Conservation (phyloP, 2,113 vertebrate genomes). For the Prinia subflava region DNA sequence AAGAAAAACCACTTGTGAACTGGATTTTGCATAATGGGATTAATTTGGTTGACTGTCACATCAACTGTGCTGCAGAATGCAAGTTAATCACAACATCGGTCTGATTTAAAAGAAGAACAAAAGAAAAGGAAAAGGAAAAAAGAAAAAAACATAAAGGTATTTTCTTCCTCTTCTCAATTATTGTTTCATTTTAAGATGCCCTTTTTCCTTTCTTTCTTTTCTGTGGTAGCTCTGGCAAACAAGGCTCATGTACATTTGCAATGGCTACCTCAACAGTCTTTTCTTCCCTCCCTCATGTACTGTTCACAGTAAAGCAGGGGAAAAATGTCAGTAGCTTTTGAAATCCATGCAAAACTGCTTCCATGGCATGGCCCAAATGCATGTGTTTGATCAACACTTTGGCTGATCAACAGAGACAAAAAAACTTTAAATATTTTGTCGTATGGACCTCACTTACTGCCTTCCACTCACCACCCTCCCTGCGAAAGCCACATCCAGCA, state of each 20-base stretch:
- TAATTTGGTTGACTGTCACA: constrained; percentile 82
- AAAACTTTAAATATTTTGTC: background rate
- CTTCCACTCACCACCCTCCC: background rate
- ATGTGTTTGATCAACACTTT: background rate
- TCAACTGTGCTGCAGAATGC: constrained; percentile 72
- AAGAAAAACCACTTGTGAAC: constrained; percentile 78
- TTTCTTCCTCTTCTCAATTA: constrained; percentile 34
- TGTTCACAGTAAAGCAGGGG: background rate
- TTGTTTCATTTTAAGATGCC: constrained; percentile 18
- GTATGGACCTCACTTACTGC: background rate
- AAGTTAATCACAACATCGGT: constrained; percentile 76
- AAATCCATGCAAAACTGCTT: constrained; percentile 3
- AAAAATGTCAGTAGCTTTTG: constrained; percentile 1
- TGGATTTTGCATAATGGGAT: constrained; percentile 83
- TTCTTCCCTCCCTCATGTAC: background rate
- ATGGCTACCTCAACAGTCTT: background rate
- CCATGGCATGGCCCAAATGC: background rate
- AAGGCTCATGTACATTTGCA: background rate
- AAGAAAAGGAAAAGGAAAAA: constrained; percentile 14
- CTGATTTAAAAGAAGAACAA: constrained; percentile 63
- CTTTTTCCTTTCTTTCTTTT: background rate
- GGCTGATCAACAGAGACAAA: background rate
- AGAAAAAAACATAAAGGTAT: constrained; percentile 22
- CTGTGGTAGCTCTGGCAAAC: background rate
- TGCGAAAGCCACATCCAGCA: fast-evolving